These are phyloP conservation scores for Etheostoma cragini DNA, from an alignment of 2,113 vertebrate genomes.

Conservation along the genomic window DNA sequence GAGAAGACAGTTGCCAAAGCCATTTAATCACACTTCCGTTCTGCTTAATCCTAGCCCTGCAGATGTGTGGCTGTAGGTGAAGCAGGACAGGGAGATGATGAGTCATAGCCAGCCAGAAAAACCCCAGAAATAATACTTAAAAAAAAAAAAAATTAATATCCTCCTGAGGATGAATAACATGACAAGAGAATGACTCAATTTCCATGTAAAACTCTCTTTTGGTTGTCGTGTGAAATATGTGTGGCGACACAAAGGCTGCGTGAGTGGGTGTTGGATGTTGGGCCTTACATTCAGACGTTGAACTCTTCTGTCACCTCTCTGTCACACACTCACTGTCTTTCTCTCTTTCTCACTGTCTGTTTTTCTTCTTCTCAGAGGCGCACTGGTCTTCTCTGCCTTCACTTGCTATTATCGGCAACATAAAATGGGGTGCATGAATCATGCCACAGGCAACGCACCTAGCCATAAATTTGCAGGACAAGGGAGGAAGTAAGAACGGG, in stretches of 20 bases:
- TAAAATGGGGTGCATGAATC: slow-evolving; percentile 51
- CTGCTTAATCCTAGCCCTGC: slow-evolving; percentile 70
- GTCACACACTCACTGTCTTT: not conserved
- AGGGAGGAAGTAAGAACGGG: not conserved
- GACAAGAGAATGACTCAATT: slow-evolving; percentile 55
- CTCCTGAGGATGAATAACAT: slow-evolving; percentile 37
- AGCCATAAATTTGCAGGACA: slow-evolving; percentile 34
- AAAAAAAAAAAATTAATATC: slow-evolving; percentile 23
- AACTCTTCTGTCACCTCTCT: slow-evolving; percentile 54
- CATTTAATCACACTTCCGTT: slow-evolving; percentile 77
- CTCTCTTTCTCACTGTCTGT: not conserved
- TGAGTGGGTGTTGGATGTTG: slow-evolving; percentile 11
- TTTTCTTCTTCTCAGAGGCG: slow-evolving; percentile 2
- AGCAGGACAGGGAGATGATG: slow-evolving; percentile 65
- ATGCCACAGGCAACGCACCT: not conserved
- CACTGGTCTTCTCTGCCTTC: slow-evolving; percentile 52
- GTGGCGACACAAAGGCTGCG: slow-evolving; percentile 19
- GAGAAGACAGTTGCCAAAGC: slow-evolving; percentile 77
- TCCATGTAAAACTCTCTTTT: slow-evolving; percentile 20
- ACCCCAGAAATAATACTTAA: no score
- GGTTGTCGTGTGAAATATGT: slow-evolving; percentile 55
- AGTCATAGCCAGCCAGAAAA: slow-evolving; percentile 63
- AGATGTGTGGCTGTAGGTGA: slow-evolving; percentile 77
- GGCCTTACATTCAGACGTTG: slow-evolving; percentile 66
- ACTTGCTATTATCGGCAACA: slow-evolving; percentile 46